Base-by-base conservation (phyloP, 1,140 invertebrate genomes). In the Drosophila murphyi region DNA sequence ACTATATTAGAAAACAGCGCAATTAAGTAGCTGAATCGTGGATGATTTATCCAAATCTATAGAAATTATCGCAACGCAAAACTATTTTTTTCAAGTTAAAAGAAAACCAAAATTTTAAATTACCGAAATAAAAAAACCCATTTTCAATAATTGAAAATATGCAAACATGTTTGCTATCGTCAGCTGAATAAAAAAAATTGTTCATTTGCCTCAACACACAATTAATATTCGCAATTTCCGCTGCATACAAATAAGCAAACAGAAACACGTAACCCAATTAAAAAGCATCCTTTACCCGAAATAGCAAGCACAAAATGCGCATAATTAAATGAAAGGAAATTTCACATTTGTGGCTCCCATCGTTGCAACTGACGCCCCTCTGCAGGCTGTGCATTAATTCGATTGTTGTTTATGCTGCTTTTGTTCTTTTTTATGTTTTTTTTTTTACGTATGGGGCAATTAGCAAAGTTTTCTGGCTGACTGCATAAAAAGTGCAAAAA, bases 381-480 rank as follows among this genome's bases (percentile, higher is more conserved):
- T 56, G 34, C 61, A 52, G 35, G 8, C 35, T 60, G 31, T 65
- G 68, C 72, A 75, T 75, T 77, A 86, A 80, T 82, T 82, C 77
- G 67, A 82, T 77, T 83, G 63, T 82, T 64, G 48, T 54, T 72
- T 47, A 62, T 32, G 51, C 65, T 70, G 56, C 51, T 52, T 61
- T 61, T 35, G 3, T 62, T 29, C 34, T 54, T 67, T 34, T 41
- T 56, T 63, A 12, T 54, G 52, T 80, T 48, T 39, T 88, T 29
- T 20, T 56, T 76, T 48, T 55, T 60, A 56, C 35, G 82, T 77
- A 86, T 73, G 72, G 68, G 72, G 79, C 83, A 87, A 86, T 86
- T 86, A 86, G 83, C 76, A 88, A 88, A 87, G 72, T 82, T 86
- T 82, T 83, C 78, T 68, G 64, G 35, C 63, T 76, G 67, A 54